Evolutionary conservation across 2,888 invertebrate genomes (phyloP).

Genomic region (Agrotis ipsilon): DNA sequence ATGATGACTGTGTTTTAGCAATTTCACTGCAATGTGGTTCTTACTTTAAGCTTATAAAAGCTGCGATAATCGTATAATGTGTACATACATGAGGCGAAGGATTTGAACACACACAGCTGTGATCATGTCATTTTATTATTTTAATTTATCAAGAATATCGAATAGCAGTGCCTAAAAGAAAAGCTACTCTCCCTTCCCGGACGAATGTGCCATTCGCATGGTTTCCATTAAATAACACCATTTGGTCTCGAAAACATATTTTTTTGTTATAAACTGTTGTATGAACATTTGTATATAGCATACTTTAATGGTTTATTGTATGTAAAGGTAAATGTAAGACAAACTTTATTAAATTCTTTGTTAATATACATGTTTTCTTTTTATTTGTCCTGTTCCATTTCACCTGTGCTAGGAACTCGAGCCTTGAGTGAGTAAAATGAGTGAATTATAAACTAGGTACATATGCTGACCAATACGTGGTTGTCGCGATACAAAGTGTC

Average conservation of each 20-base stretch:
- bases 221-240: conserved; percentile 31
- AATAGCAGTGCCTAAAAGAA: conserved; percentile 65
- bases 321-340: conserved; percentile 82
- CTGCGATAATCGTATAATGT: conserved; percentile 12
- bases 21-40: conserved; percentile 1
- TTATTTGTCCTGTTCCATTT: conserved; percentile 57
- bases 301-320: conserved; percentile 75
- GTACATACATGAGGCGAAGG: conserved; percentile 9
- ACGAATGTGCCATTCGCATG: conserved; percentile 54
- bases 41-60: not conserved
- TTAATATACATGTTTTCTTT: conserved; percentile 76
- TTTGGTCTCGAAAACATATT: conserved; percentile 58
- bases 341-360: conserved; percentile 89
- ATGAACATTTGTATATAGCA: conserved; percentile 79
- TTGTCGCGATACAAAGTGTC: too few relatives aligned
- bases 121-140: conserved; percentile 32
- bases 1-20: conserved; percentile 1
- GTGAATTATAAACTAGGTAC: too few relatives aligned
- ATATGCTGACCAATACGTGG: too few relatives aligned
- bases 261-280: conserved; percentile 71
- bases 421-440: too few relatives aligned
- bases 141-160: conserved; percentile 35
- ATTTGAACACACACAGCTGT: conserved; percentile 43
- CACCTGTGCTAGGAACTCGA: too few relatives aligned
- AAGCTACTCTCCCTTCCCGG: conserved; percentile 23